phyloP scores from a whole-genome alignment of 2,113 vertebrate genomes.

The Amphilophus citrinellus region DNA sequence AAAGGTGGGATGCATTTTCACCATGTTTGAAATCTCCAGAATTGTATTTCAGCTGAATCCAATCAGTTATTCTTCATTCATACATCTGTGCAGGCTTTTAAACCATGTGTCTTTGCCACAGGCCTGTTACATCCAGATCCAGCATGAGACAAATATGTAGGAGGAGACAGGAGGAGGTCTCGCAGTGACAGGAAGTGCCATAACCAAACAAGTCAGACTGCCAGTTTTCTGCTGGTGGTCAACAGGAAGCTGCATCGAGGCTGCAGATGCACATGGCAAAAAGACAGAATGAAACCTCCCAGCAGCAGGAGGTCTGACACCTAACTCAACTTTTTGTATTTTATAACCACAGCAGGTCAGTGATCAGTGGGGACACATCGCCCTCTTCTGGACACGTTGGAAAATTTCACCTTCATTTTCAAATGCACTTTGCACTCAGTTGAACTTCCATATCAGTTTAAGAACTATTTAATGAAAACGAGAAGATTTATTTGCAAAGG shows the following conservation, averaged over 20 bases:
- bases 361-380: background rate
- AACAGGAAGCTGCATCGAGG: background rate
- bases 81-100: background rate
- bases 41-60: too few species aligned
- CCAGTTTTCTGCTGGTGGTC: background rate
- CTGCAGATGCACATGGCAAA: background rate
- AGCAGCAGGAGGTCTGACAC: background rate
- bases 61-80: background rate
- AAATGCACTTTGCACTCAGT: background rate
- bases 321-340: background rate
- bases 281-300: background rate
- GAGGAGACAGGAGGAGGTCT: background rate
- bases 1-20: slow-evolving; percentile 80
- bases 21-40: too few species aligned
- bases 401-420: background rate
- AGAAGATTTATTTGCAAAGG: background rate
- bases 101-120: slow-evolving; percentile 70
- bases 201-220: background rate
- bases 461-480: background rate
- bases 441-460: background rate
- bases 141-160: slow-evolving; percentile 90
- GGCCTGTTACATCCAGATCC: slow-evolving; percentile 98
- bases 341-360: background rate
- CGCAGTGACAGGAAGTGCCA: background rate
- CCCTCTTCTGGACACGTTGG: slow-evolving; percentile 20